Evolutionary conservation across 2,888 invertebrate genomes (phyloP).

Genomic region (Coecobrya sp.): DNA sequence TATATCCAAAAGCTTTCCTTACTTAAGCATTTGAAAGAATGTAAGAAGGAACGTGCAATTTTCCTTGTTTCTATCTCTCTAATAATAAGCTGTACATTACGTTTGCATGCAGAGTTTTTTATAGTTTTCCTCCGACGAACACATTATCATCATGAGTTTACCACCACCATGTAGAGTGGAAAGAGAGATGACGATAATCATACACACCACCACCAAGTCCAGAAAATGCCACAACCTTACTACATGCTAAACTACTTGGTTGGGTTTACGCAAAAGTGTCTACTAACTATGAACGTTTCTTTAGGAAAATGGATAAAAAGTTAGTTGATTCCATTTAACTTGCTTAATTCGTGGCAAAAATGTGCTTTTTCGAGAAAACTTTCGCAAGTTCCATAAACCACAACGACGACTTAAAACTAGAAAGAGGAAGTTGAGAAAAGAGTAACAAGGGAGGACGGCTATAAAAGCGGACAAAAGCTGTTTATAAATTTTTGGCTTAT

Average conservation of each 20-base stretch:
- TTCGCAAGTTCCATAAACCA: slow-evolving; percentile 69
- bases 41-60: neutral
- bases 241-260: neutral
- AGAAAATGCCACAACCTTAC: slow-evolving; percentile 29
- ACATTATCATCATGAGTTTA: slow-evolving; percentile 67
- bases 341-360: slow-evolving; percentile 69
- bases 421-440: neutral
- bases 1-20: neutral
- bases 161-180: slow-evolving; percentile 15
- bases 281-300: neutral
- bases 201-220: neutral
- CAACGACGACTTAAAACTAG: slow-evolving; percentile 30
- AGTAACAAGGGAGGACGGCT: neutral
- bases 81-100: slow-evolving; percentile 38
- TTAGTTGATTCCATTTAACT: slow-evolving; percentile 58
- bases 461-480: neutral
- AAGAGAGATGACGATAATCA: slow-evolving; percentile 20
- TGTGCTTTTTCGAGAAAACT: slow-evolving; percentile 59
- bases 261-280: neutral
- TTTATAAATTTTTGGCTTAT: neutral
- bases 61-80: slow-evolving; percentile 44
- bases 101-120: slow-evolving; percentile 34
- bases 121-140: slow-evolving; percentile 47
- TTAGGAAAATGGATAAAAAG: slow-evolving; percentile 53
- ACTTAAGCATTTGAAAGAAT: slow-evolving; percentile 27